Percentiles rank a stretch among this genome's conserved stretches.
Conservation (phyloP, 2,797 vertebrate genomes). For the Coregonus sp. region DNA sequence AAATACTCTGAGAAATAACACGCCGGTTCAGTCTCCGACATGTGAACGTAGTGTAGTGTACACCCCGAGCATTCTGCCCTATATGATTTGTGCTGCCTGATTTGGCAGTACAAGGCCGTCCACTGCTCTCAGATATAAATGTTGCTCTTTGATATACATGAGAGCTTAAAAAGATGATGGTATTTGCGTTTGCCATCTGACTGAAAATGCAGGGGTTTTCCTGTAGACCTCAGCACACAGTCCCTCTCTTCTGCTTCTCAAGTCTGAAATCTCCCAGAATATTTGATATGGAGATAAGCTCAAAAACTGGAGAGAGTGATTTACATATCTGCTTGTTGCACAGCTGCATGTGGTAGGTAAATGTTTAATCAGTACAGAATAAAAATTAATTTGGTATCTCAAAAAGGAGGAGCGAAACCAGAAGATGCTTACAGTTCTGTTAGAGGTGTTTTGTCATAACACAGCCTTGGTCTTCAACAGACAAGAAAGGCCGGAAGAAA, state of each 20-base stretch:
- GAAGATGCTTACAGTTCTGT: conserved; percentile 64
- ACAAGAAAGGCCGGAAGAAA: background rate
- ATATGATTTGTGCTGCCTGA: conserved; percentile 34
- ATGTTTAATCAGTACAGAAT: conserved; percentile 75
- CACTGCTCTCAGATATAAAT: conserved; percentile 74
- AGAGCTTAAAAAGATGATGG: conserved; percentile 69
- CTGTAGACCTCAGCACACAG: conserved; percentile 39
- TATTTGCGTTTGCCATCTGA: conserved; percentile 64
- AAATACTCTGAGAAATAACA: conserved; percentile 33
- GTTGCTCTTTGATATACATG: conserved; percentile 79
- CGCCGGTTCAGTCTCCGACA: conserved; percentile 19
- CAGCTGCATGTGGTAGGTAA: conserved; percentile 68
- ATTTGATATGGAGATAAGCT: conserved; percentile 71
- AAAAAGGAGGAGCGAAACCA: conserved; percentile 53
- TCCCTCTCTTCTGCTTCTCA: conserved; percentile 45
- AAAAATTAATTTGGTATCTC: conserved; percentile 75
- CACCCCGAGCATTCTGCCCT: conserved; percentile 28
- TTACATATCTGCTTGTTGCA: conserved; percentile 74
- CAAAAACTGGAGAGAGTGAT: conserved; percentile 71
- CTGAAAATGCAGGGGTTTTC: conserved; percentile 44
- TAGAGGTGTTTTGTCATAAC: conserved; percentile 68
- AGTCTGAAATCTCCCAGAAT: conserved; percentile 57
- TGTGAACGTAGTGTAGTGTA: conserved; percentile 31
- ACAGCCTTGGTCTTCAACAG: conserved; percentile 21
- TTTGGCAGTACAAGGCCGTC: conserved; percentile 65